Percentiles rank a stretch among this genome's conserved stretches.
These are phyloP conservation scores for Phoenicopterus ruber DNA, from an alignment of 2,113 vertebrate genomes.

Conservation along the genomic window DNA sequence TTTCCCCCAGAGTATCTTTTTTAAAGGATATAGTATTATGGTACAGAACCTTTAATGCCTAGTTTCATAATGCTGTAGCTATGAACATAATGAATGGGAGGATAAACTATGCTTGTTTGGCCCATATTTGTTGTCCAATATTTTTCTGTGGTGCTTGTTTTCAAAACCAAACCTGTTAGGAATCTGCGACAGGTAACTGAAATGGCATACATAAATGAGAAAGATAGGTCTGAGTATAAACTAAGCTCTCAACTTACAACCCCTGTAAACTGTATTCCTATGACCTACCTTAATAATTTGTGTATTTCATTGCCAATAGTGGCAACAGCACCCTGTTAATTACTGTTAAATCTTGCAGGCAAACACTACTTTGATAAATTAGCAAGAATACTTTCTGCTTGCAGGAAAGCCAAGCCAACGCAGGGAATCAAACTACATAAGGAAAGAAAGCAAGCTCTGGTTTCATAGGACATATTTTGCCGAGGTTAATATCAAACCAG, in stretches of 20 bases:
- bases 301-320: background rate
- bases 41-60: background rate
- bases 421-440: background rate
- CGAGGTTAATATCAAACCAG: background rate
- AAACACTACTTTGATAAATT: constrained; percentile 2
- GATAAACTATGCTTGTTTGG: background rate
- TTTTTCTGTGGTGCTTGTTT: background rate
- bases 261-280: background rate
- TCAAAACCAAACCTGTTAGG: background rate
- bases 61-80: background rate
- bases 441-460: background rate
- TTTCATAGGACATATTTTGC: background rate
- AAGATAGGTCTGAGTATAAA: background rate
- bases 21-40: background rate
- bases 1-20: background rate
- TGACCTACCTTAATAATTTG: background rate
- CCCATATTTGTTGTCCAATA: background rate
- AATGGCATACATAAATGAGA: background rate
- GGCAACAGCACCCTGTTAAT: background rate
- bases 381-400: constrained; percentile 29
- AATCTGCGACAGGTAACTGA: background rate
- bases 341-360: constrained; percentile 1
- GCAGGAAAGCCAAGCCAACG: background rate
- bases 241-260: background rate
- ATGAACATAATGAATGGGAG: background rate